These are phyloP conservation scores for Dicyrtoma fusca DNA, from an alignment of 2,888 invertebrate genomes.

Conservation along the genomic window DNA sequence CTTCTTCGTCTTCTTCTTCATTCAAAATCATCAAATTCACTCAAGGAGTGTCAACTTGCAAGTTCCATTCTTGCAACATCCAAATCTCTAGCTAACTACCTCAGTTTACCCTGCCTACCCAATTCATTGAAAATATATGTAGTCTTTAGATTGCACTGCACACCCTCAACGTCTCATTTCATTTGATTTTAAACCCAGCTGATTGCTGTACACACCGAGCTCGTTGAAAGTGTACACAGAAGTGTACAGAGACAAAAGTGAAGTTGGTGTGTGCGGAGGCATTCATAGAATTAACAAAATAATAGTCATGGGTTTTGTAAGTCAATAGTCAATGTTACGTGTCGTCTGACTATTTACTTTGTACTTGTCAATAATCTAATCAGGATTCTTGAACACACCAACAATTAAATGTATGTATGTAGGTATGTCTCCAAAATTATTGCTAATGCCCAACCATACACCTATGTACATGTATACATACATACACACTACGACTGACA, in stretches of 20 bases:
- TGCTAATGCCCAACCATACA: too few relatives aligned
- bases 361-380: conserved; percentile 12
- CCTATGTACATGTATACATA: too few relatives aligned
- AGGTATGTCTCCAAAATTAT: not conserved
- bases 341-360: conserved; percentile 18
- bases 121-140: not conserved
- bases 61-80: conserved; percentile 10
- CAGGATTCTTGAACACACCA: conserved; percentile 5
- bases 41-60: conserved; percentile 22
- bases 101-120: conserved; percentile 4
- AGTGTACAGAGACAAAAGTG: not conserved
- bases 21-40: not conserved
- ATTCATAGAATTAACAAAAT: not conserved
- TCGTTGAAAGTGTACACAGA: too few relatives aligned
- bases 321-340: conserved; percentile 10
- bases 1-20: not conserved
- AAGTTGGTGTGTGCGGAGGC: not conserved
- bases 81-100: too few relatives aligned
- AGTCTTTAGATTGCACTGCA: too few relatives aligned
- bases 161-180: too few relatives aligned
- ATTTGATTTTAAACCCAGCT: too few relatives aligned
- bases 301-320: conserved; percentile 3
- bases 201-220: too few relatives aligned
- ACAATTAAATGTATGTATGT: not conserved
- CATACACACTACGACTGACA: too few relatives aligned